Evolutionary conservation across 2,113 vertebrate species (phyloP), one percentile per base, ranked within the genome.

Genomic region (Oriolus oriolus): DNA sequence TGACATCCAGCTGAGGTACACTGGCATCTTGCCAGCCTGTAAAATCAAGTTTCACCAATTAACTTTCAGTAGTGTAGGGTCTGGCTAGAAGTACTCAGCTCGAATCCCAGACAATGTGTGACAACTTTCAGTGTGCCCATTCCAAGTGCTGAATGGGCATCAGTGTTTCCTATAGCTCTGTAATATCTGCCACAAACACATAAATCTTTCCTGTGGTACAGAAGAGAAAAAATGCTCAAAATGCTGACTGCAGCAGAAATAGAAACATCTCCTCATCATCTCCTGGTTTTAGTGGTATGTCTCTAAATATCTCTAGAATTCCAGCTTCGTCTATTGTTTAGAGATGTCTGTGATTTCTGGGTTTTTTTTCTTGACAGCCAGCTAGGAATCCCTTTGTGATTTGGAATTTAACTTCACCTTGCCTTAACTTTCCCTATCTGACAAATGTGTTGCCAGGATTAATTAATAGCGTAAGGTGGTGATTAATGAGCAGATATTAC

Each of bases 11-110:
- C 83, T 79, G 87, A 84, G 65, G 69, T 45, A 50, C 81, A 1
- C 3, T 0, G 49, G 78, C 78, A 27, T 50, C 74, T 90, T 88
- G 82, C 75, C 91, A 96, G 42, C 47, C 84, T 77, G 14, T 80
- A 90, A 96, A 94, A 93, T 63, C 70, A 65, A 63, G 22, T 85
- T 94, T 95, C 84, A 88, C 63, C 75, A 91, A 88, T 80, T 91
- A 90, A 66, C 59, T 80, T 93, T 27, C 54, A 74, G 66, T 37
- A 65, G 61, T 42, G 14, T 74, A 97, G 39, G 27, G 10, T 69
- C 59, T 76, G 91, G 81, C 35, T 89, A 76, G 41, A 89, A 81
- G 30, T 69, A 31, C n/a, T 87, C 87, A 88, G 66, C 42, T 91
- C 77, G 76, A 94, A 97, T 80, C 93, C 63, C 63, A 80, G 50